phyloP scores from a whole-genome alignment of 2,797 vertebrate genomes.

The Sebastolobus altivelis region DNA sequence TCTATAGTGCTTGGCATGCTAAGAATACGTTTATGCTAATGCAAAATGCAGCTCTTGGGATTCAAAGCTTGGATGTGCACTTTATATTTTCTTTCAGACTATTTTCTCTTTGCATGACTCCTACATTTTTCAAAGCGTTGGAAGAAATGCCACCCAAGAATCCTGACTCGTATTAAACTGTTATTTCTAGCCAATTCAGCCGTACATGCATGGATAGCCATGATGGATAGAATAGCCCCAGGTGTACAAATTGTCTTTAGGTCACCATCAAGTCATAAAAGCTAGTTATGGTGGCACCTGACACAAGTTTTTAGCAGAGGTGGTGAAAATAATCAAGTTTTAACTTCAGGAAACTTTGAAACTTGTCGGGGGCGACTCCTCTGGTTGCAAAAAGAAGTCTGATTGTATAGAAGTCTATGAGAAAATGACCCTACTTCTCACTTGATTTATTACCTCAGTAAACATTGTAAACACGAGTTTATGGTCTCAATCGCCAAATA shows the following conservation, averaged over 20 bases:
- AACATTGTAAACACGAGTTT: too few species aligned
- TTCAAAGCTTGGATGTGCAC: conserved; percentile 22
- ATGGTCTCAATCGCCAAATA: too few species aligned
- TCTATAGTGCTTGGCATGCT: conserved; percentile 27
- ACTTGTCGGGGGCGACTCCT: not conserved
- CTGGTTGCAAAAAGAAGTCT: too few species aligned
- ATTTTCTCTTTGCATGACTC: conserved; percentile 3
- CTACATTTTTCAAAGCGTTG: conserved; percentile 19
- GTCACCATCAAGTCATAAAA: not conserved
- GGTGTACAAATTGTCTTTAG: not conserved
- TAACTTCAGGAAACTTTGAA: not conserved
- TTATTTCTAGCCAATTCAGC: not conserved
- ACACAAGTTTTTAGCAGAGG: not conserved
- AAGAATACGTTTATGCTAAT: conserved; percentile 52
- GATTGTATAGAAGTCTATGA: too few species aligned
- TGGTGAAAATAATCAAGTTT: not conserved
- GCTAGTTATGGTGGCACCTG: not conserved
- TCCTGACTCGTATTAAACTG: not conserved
- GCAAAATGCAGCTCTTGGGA: conserved; percentile 40
- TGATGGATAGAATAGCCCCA: not conserved
- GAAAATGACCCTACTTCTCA: too few species aligned
- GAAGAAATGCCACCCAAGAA: not conserved
- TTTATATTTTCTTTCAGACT: conserved; percentile 10
- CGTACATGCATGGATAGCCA: not conserved
- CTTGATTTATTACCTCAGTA: too few species aligned